A percentile compares a stretch with the other conserved stretches of the same genome.
Evolutionary conservation across 2,888 invertebrate genomes (phyloP).

Genomic region (Cyclophora punctaria): DNA sequence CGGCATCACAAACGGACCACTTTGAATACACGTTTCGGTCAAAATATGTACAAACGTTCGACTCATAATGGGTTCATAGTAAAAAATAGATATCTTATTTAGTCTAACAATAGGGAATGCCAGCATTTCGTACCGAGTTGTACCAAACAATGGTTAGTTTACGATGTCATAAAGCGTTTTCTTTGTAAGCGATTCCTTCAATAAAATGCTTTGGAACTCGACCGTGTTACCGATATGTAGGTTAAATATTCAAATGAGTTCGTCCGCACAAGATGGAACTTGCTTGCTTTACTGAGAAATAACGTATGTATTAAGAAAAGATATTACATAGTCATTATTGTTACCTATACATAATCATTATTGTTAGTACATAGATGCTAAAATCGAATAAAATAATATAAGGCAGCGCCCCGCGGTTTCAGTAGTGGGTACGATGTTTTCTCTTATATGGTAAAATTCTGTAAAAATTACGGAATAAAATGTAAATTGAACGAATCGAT

Average conservation of each 20-base stretch:
- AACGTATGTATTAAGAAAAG: too few species aligned
- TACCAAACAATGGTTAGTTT: constrained; percentile 59
- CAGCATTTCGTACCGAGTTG: constrained; percentile 55
- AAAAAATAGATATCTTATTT: constrained; percentile 73
- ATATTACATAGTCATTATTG: too few species aligned
- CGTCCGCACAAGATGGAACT: too few species aligned
- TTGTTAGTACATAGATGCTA: too few species aligned
- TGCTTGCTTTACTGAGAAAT: too few species aligned
- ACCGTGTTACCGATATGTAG: constrained; percentile 10
- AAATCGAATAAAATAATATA: too few species aligned
- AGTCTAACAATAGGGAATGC: constrained; percentile 60
- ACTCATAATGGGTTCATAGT: constrained; percentile 60
- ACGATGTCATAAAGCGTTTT: constrained; percentile 55
- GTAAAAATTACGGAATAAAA: too few species aligned
- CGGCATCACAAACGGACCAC: constrained; percentile 48
- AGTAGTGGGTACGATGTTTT: too few species aligned
- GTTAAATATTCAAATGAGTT: constrained; percentile 3
- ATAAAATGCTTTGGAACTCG: constrained; percentile 46
- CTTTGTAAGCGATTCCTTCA: constrained; percentile 60
- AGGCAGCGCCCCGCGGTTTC: too few species aligned
- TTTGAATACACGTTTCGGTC: constrained; percentile 53
- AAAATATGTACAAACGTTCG: constrained; percentile 68
- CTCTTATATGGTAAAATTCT: too few species aligned
- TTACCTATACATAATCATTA: too few species aligned
- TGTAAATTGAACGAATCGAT: too few species aligned